A percentile compares a stretch with the other conserved stretches of the same genome.
phyloP scores from a whole-genome alignment of 64 coral and sea anemone genomes.

The Trachythela sp. region DNA sequence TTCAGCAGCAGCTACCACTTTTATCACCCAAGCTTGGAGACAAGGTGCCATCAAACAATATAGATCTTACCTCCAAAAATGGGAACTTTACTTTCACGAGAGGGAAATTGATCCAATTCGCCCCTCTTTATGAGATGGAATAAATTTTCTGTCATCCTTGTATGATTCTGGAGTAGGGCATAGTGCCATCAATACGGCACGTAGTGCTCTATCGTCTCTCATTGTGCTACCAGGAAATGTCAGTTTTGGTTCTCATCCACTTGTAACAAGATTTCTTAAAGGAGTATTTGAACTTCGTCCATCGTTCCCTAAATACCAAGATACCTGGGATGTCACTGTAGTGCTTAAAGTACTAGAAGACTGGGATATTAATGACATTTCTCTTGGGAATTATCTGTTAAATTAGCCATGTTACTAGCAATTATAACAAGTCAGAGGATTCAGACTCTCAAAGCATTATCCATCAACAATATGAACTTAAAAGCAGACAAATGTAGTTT shows the following conservation, averaged over 20 bases:
- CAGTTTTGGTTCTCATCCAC: slow-evolving; percentile 35
- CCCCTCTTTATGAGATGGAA: neutral
- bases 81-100: too few species aligned
- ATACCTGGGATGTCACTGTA: too few species aligned
- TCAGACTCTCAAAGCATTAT: too few species aligned
- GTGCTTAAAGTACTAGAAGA: slow-evolving; percentile 15
- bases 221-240: neutral
- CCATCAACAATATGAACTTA: neutral
- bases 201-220: neutral
- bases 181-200: neutral
- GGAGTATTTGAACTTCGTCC: slow-evolving; percentile 19
- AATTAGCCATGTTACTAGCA: neutral
- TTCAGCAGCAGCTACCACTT: too few species aligned
- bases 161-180: neutral
- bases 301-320: too few species aligned
- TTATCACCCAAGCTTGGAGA: too few species aligned
- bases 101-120: neutral
- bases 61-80: too few species aligned
- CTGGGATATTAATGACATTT: slow-evolving; percentile 2
- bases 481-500: neutral
- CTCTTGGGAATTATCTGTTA: neutral
- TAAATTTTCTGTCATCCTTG: neutral
- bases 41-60: too few species aligned
- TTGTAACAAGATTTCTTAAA: slow-evolving; percentile 31
- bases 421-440: neutral